A percentile compares a stretch with the other conserved stretches of the same genome.
Conservation (phyloP, 1,140 invertebrate genomes). For the Drosophila athabasca region DNA sequence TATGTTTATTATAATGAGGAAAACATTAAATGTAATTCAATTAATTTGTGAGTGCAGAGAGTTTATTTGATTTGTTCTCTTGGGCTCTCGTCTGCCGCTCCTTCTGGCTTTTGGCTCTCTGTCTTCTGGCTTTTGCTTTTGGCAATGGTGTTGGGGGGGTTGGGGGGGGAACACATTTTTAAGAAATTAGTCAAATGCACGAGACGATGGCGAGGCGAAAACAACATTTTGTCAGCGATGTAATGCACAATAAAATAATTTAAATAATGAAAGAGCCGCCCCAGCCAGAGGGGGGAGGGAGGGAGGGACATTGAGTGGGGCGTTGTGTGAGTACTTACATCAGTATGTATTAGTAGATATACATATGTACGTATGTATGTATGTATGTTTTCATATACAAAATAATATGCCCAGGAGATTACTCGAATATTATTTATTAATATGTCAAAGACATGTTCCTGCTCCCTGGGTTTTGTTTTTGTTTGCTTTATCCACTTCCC, state of each 20-base stretch:
- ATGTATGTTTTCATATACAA: not conserved
- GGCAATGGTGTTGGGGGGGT: too few relatives aligned
- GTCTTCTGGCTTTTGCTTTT: not conserved
- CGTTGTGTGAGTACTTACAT: too few relatives aligned
- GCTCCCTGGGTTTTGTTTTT: slow-evolving; percentile 5
- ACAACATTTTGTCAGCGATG: slow-evolving; percentile 21
- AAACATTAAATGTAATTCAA: too few relatives aligned
- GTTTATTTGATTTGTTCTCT: not conserved
- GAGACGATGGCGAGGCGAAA: slow-evolving; percentile 11
- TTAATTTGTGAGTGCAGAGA: not conserved
- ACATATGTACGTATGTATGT: too few relatives aligned
- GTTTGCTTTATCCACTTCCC: not conserved
- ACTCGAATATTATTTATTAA: slow-evolving; percentile 49
- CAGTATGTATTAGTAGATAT: not conserved
- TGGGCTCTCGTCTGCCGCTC: too few relatives aligned
- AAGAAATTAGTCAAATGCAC: slow-evolving; percentile 10
- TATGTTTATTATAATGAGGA: too few relatives aligned
- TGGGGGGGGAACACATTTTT: not conserved
- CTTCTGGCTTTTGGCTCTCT: not conserved
- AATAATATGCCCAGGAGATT: slow-evolving; percentile 32
- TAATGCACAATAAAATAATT: slow-evolving; percentile 20
- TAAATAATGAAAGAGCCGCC: slow-evolving; percentile 20
- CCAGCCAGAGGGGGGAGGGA: not conserved
- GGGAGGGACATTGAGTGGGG: not conserved
- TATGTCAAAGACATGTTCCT: slow-evolving; percentile 36